Evolutionary conservation across 1,140 invertebrate genomes (phyloP).

Genomic region (Neuroterus valhalla): DNA sequence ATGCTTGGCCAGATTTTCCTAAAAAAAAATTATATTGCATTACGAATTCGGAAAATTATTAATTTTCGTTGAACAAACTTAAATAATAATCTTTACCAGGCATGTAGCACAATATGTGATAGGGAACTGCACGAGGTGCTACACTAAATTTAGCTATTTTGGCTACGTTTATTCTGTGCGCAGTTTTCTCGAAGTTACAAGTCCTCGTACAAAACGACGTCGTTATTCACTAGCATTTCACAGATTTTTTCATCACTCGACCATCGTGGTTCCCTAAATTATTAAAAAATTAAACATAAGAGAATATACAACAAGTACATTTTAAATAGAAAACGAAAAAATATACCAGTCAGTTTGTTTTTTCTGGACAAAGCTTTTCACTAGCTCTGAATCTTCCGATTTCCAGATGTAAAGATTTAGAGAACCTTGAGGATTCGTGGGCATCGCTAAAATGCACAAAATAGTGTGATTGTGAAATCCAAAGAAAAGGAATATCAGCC

Average conservation of each 20-base stretch:
- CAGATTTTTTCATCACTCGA: conserved; percentile 89
- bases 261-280: conserved; percentile 88
- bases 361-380: conserved; percentile 87
- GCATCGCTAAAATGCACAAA: conserved; percentile 67
- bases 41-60: conserved; percentile 5
- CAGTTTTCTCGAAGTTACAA: conserved; percentile 78
- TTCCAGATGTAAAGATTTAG: conserved; percentile 88
- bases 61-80: conserved; percentile 34
- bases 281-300: conserved; percentile 34
- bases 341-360: conserved; percentile 85
- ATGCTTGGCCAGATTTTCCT: conserved; percentile 83
- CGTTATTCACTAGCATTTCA: conserved; percentile 85
- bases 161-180: conserved; percentile 80
- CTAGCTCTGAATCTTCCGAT: conserved; percentile 81
- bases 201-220: conserved; percentile 88
- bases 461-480: no score
- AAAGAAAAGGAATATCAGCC: no score
- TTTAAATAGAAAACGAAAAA: conserved; percentile 44
- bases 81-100: conserved; percentile 71
- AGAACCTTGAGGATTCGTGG: conserved; percentile 76
- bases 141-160: conserved; percentile 87
- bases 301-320: conserved; percentile 24
- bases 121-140: conserved; percentile 79
- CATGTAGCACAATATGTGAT: conserved; percentile 81
- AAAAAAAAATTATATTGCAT: conserved; percentile 51